Conservation (phyloP, 2,888 invertebrate genomes). For the Sepioteuthis lessoniana region DNA sequence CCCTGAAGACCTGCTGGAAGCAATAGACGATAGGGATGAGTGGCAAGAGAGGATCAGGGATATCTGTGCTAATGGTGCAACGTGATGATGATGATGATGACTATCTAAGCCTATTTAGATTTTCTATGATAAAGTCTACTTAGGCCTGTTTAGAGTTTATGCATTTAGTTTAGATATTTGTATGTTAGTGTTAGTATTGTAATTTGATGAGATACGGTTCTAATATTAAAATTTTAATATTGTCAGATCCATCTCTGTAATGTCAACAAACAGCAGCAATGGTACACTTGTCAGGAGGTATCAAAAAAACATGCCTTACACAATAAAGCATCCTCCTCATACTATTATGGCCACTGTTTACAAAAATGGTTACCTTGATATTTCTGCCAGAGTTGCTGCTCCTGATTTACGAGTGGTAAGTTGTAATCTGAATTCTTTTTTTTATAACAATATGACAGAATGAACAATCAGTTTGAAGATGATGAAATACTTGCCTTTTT, state of each 20-base stretch:
- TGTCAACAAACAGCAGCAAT: neutral
- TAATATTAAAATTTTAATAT: neutral
- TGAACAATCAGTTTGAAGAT: neutral
- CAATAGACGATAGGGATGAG: no score
- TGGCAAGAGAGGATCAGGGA: no score
- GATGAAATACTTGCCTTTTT: no score
- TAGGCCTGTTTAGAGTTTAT: neutral
- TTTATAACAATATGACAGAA: neutral
- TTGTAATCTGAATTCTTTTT: neutral
- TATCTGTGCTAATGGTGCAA: no score
- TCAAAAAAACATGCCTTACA: neutral
- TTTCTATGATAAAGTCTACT: neutral
- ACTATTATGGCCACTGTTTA: slow-evolving; percentile 70
- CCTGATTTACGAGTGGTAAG: slow-evolving; percentile 72
- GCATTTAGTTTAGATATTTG: neutral
- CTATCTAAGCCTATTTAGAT: no score
- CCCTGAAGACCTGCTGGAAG: no score
- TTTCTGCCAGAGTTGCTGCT: slow-evolving; percentile 69
- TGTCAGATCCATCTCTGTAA: neutral
- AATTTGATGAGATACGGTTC: no score
- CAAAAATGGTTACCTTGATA: slow-evolving; percentile 71
- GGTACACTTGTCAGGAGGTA: neutral
- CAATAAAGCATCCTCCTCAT: slow-evolving; percentile 63
- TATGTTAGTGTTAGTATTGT: no score
- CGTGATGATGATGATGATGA: no score